Evolutionary conservation across 1,140 invertebrate species (phyloP).

Genomic region (Brachionus sp.): DNA sequence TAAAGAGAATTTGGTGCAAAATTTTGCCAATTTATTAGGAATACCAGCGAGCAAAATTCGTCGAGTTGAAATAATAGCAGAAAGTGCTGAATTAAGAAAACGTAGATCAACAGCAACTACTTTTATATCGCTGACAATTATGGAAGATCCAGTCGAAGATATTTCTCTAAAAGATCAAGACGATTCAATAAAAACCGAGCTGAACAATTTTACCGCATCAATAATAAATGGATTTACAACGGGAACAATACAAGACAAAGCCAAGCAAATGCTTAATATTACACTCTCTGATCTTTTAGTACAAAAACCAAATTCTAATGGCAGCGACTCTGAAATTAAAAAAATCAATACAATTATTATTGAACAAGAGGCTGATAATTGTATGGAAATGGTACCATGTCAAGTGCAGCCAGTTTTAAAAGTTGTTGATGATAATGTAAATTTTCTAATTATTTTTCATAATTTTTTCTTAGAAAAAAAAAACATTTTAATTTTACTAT

Average conservation of each 20-base stretch:
- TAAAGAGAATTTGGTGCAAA: background rate
- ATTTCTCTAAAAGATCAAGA: background rate
- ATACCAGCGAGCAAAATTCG: background rate
- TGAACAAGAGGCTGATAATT: background rate
- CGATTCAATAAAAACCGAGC: background rate
- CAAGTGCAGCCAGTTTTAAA: background rate
- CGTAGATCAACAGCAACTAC: background rate
- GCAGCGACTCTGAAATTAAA: background rate
- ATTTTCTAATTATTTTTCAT: background rate
- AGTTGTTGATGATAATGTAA: constrained; percentile 25
- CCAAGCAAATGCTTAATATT: background rate
- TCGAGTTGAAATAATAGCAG: constrained; percentile 30
- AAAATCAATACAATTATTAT: constrained; percentile 6
- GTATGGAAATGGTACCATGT: constrained; percentile 10
- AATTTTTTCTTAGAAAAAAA: background rate
- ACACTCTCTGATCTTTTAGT: background rate
- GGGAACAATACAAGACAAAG: background rate
- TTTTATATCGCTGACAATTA: constrained; percentile 8
- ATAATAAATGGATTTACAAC: constrained; percentile 20
- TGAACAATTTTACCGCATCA: background rate
- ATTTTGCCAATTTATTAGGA: constrained; percentile 11
- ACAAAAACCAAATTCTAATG: constrained; percentile 43
- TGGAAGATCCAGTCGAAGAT: constrained; percentile 8
- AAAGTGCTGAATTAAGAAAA: background rate
- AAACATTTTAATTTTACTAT: background rate